A percentile compares a stretch with the other conserved stretches of the same genome.
Conservation (phyloP, 2,888 invertebrate genomes). For the Synergus itoensis region DNA sequence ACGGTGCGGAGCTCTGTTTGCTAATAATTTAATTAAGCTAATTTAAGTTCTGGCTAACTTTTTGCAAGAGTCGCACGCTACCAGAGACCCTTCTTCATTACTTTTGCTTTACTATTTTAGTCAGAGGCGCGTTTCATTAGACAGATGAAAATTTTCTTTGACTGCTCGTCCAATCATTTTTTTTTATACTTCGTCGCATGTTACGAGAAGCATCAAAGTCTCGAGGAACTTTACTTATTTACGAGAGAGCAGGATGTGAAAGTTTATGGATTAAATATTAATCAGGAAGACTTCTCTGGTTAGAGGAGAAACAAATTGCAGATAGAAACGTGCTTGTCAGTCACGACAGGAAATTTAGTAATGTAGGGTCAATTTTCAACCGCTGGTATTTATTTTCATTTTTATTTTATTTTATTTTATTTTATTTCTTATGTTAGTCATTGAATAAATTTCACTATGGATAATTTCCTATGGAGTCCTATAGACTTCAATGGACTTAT, state of each 20-base stretch:
- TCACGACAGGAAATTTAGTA: constrained; percentile 1
- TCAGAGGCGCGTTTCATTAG: neutral
- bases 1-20: neutral
- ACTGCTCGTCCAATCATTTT: constrained; percentile 2
- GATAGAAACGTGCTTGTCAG: constrained; percentile 26
- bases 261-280: constrained; percentile 29
- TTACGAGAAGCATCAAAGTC: constrained; percentile 11
- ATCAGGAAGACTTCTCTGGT: constrained; percentile 2
- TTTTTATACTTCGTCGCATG: neutral
- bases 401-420: too few species aligned
- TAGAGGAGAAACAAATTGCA: constrained; percentile 29
- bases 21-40: neutral
- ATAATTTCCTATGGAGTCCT: too few species aligned
- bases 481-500: too few species aligned
- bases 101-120: neutral
- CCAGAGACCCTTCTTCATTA: neutral
- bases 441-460: too few species aligned
- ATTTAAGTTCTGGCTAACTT: neutral
- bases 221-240: constrained; percentile 32
- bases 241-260: constrained; percentile 4
- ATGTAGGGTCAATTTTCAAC: neutral
- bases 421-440: neutral
- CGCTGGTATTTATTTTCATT: neutral
- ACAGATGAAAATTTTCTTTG: neutral
- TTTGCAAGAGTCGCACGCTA: neutral